phyloP scores from a whole-genome alignment of 1,140 invertebrate genomes.

The Drosophila setifemur region DNA sequence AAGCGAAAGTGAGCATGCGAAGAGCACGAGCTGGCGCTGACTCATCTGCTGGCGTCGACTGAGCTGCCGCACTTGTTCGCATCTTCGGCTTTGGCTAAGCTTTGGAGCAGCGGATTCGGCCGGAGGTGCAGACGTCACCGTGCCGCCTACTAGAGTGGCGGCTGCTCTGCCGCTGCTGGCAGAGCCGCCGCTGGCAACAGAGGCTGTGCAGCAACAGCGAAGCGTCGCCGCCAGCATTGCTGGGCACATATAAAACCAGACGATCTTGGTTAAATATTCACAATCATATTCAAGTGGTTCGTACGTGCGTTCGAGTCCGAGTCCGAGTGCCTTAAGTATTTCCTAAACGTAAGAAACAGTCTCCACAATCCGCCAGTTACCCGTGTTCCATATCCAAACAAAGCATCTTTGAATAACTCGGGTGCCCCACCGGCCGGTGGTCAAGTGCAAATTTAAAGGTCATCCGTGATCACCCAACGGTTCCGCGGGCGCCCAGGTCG shows the following conservation, averaged over 20 bases:
- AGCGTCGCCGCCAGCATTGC: constrained; percentile 37
- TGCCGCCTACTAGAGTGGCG: constrained; percentile 7
- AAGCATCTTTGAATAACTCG: neutral
- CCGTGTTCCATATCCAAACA: neutral
- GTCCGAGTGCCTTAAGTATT: constrained; percentile 1
- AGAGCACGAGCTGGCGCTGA: constrained; percentile 11
- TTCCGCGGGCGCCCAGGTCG: too few relatives aligned
- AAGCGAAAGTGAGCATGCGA: constrained; percentile 60
- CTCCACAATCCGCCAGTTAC: neutral
- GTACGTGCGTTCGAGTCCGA: constrained; percentile 54
- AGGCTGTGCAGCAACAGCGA: constrained; percentile 31
- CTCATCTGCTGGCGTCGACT: constrained; percentile 28
- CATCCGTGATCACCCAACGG: too few relatives aligned
- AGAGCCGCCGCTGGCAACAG: too few relatives aligned
- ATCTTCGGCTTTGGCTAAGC: constrained; percentile 44
- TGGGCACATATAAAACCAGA: constrained; percentile 73
- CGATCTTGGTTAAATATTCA: constrained; percentile 72
- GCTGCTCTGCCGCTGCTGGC: constrained; percentile 24
- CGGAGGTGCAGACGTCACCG: constrained; percentile 8
- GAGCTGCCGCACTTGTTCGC: constrained; percentile 55
- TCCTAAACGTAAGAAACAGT: constrained; percentile 28
- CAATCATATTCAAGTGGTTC: constrained; percentile 72
- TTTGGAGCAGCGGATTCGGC: neutral
- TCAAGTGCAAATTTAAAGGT: constrained; percentile 9
- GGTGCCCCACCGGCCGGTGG: neutral